Base-by-base conservation (phyloP, 2,888 invertebrate genomes). In the Dichetophora obliterata region DNA sequence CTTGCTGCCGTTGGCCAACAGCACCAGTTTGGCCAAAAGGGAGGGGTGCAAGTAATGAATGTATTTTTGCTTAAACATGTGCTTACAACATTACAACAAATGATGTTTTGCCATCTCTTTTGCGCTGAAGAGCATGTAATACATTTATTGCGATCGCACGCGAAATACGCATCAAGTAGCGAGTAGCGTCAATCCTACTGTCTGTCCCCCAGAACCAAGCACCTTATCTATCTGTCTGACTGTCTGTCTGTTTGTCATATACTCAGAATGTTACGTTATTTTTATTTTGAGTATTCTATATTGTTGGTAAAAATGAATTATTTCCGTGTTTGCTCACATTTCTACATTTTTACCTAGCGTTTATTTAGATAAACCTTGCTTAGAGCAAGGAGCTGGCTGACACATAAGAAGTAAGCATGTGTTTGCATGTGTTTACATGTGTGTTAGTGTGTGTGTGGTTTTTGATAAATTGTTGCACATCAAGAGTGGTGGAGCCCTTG, bases 81-180 rank as follows among this genome's bases (percentile, higher is more conserved):
- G 66, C 34, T 74, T 34, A 74, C 66, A 52, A 34, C 63, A 50
- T 66, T 34, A 27, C 50, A 52, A 27, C 37, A 66, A 48, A 16
- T 52, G 19, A n/a, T 37, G 37, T 54, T 22, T 31, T 59, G 66
- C 54, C 54, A 37, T 74, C 65, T 66, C 54, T 24, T 50, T 73
- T 50, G 52, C 54, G 66, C 74, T 74, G 54, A 74, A 24, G 54
- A 61, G 66, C 74, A 24, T n/a, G 34, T 22, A 74, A 65, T 66
- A 74, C 50, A 74, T 74, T 74, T 54, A 74, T 66, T 54, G 66
- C 27, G 65, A 65, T 74, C 65, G 11, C 74, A 74, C 66, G 74
- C 74, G 65, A 74, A 54, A 37, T 16, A 37, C 66, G 65, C 74
- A 65, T 74, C 54, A 74, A 66, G 24, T 37, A 19, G 70, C 2